phyloP scores from a whole-genome alignment of 2,113 vertebrate species.

The Scortum barcoo region DNA sequence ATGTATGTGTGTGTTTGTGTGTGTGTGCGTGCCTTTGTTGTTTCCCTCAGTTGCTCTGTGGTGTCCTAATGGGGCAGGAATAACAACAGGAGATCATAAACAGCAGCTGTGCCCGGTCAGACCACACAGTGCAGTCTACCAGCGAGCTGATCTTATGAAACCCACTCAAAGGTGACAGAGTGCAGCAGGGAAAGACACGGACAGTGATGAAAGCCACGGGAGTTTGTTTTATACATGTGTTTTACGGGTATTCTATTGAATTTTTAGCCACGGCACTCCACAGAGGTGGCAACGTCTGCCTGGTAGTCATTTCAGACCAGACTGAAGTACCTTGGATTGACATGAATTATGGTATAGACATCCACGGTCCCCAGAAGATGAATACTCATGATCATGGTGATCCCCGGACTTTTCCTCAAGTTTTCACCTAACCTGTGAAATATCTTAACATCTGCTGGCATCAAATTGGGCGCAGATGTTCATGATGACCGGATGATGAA shows the following conservation, averaged over 20 bases:
- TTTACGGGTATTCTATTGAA: background rate
- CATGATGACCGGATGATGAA: background rate
- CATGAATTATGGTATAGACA: background rate
- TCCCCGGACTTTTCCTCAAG: background rate
- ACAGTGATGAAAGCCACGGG: slow-evolving; percentile 45
- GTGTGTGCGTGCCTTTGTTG: slow-evolving; percentile 54
- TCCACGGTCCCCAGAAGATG: background rate
- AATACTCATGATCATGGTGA: background rate
- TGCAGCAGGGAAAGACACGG: slow-evolving; percentile 22
- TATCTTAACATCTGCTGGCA: no score
- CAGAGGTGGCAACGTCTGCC: background rate
- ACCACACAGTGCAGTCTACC: slow-evolving; percentile 53
- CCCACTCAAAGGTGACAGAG: slow-evolving; percentile 32
- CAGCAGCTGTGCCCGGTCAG: slow-evolving; percentile 76
- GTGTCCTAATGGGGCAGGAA: slow-evolving; percentile 66
- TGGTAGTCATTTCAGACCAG: no score
- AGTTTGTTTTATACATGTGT: slow-evolving; percentile 10
- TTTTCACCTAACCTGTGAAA: background rate
- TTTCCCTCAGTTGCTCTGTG: slow-evolving; percentile 67
- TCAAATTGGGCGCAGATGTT: background rate
- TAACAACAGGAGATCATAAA: slow-evolving; percentile 78
- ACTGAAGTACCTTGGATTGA: background rate
- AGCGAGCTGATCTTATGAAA: slow-evolving; percentile 26
- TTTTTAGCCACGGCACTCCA: background rate
- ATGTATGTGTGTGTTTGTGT: slow-evolving; percentile 14